Evolutionary conservation across 2,797 vertebrate species (phyloP), one percentile per base, ranked within the genome.

Genomic region (Anguilla obscura): DNA sequence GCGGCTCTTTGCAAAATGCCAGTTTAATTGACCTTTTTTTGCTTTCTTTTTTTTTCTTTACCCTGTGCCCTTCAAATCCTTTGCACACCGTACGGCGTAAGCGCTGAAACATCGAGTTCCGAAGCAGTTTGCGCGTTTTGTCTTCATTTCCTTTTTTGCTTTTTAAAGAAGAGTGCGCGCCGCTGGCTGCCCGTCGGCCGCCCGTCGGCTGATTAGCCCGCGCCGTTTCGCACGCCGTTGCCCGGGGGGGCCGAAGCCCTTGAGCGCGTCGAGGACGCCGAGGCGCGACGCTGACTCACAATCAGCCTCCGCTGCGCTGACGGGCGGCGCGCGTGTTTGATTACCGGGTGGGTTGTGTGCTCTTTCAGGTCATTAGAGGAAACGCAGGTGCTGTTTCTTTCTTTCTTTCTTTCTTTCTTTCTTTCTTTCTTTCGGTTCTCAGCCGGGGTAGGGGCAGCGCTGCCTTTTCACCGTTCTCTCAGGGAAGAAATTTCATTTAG

Each of bases 311-410:
- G 33, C 16, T 66, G 27, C 24, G 56, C 16, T 24, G 88, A 63
- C 54, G 71, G 83, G 86, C 88, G 80, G 60, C 16, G 60, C 36
- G 85, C 76, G 79, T 92, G 85, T 92, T 92, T 92, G 90, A 89
- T 88, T 90, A 90, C 84, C 85, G 90, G 92, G 91, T 87, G 89
- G 88, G 87, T 40, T 89, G 88, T 90, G 84, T 90, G 86, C 88
- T 90, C 85, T 88, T 48, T 79, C 82, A 74, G 63, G 40, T 60
- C 83, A 48, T 40, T 60, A 89, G 45, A 48, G 85, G 48, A 90
- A 84, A 58, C 21, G 27, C 86, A 84, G 87, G 63, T 84, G 76
- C 85, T 36, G 56, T 63, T 27, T 85, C 27, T 87, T 87, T 76
- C 48, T 80, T 66, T 69, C 89, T 87, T 9, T 40, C 40, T 40